These are phyloP conservation scores for Panzeria rudis DNA, from an alignment of 2,888 invertebrate species.

Conservation along the genomic window DNA sequence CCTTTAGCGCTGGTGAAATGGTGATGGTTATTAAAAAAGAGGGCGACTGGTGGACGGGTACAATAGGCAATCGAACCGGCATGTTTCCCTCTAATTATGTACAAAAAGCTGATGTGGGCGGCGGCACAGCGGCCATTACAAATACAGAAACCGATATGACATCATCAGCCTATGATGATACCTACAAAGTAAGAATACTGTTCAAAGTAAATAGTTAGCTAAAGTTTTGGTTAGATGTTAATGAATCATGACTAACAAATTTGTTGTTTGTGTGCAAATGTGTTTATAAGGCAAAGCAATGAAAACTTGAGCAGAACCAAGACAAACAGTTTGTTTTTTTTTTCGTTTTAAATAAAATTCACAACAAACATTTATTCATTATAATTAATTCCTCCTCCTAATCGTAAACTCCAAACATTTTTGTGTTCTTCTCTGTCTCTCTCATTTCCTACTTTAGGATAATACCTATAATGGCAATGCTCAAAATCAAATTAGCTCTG, in stretches of 20 bases:
- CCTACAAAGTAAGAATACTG: slow-evolving; percentile 67
- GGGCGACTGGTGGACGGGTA: slow-evolving; percentile 99
- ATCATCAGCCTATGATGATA: slow-evolving; percentile 70
- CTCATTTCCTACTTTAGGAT: slow-evolving; percentile 73
- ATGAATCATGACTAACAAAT: slow-evolving; percentile 65
- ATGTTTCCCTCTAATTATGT: slow-evolving; percentile 99
- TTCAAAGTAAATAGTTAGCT: neutral
- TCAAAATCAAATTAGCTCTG: slow-evolving; percentile 69
- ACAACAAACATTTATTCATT: slow-evolving; percentile 46
- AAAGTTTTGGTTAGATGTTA: slow-evolving; percentile 50
- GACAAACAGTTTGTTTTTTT: slow-evolving; percentile 7
- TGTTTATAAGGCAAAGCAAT: slow-evolving; percentile 22
- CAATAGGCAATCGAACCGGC: slow-evolving; percentile 91
- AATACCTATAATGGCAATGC: slow-evolving; percentile 77
- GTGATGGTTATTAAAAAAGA: slow-evolving; percentile 94
- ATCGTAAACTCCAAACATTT: slow-evolving; percentile 69
- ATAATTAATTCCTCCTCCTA: slow-evolving; percentile 56
- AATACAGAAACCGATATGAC: slow-evolving; percentile 61
- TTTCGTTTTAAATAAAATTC: slow-evolving; percentile 16
- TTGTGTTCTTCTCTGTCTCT: slow-evolving; percentile 67
- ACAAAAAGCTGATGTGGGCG: slow-evolving; percentile 87
- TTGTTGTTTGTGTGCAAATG: slow-evolving; percentile 52
- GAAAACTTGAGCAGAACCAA: slow-evolving; percentile 59
- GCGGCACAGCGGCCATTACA: slow-evolving; percentile 72
- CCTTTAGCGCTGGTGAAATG: slow-evolving; percentile 93